These are phyloP conservation scores for Pheosia tremula DNA, from an alignment of 2,888 invertebrate genomes.

Conservation along the genomic window DNA sequence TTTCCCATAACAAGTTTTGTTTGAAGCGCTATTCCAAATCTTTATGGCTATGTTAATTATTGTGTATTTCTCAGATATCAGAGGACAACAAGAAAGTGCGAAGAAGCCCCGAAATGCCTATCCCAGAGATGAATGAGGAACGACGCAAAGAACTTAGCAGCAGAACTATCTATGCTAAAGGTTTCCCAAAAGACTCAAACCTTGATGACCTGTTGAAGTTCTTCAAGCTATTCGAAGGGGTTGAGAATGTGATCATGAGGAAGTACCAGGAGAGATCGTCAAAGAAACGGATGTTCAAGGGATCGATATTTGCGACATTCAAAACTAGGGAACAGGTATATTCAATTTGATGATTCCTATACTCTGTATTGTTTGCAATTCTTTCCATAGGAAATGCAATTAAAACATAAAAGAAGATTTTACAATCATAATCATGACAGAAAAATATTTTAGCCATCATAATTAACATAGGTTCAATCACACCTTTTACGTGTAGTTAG, in stretches of 20 bases:
- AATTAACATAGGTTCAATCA: too few relatives aligned
- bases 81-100: slow-evolving; percentile 90
- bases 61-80: slow-evolving; percentile 73
- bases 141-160: slow-evolving; percentile 90
- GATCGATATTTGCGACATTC: slow-evolving; percentile 96
- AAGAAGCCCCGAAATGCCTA: slow-evolving; percentile 88
- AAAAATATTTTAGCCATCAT: too few relatives aligned
- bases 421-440: too few relatives aligned
- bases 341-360: not conserved
- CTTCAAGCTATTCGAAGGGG: slow-evolving; percentile 87
- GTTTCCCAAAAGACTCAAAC: slow-evolving; percentile 88
- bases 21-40: too few relatives aligned
- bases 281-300: slow-evolving; percentile 91
- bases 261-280: slow-evolving; percentile 85
- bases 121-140: slow-evolving; percentile 94
- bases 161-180: slow-evolving; percentile 95
- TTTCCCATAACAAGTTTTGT: too few relatives aligned
- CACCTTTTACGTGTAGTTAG: too few relatives aligned
- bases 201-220: slow-evolving; percentile 90
- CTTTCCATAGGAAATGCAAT: too few relatives aligned
- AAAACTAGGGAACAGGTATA: slow-evolving; percentile 88
- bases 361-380: too few relatives aligned
- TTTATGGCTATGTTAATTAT: too few relatives aligned
- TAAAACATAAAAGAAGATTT: too few relatives aligned
- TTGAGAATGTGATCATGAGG: slow-evolving; percentile 88